A percentile compares a stretch with the other conserved stretches of the same genome.
These are phyloP conservation scores for Moxostoma hubbsi DNA, from an alignment of 2,797 vertebrate species.

Conservation along the genomic window DNA sequence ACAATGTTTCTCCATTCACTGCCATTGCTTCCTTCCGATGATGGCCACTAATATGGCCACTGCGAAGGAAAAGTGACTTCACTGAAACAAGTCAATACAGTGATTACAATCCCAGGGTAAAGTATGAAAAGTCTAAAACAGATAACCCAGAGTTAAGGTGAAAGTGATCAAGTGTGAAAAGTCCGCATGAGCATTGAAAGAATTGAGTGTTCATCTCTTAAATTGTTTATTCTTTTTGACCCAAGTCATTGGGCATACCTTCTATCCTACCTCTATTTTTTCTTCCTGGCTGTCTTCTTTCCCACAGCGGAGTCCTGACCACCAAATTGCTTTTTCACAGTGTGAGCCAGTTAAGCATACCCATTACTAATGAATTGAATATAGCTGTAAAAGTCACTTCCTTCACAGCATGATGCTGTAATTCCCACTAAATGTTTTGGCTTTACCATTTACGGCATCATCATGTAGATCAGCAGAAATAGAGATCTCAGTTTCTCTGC, in stretches of 20 bases:
- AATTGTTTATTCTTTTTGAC: neutral
- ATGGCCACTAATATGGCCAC: too few species aligned
- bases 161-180: too few species aligned
- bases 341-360: constrained; percentile 56
- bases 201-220: neutral
- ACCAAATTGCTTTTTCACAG: constrained; percentile 60
- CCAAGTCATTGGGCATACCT: neutral
- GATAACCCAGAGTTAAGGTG: too few species aligned
- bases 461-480: neutral
- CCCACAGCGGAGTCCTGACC: neutral
- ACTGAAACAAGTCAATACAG: too few species aligned
- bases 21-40: too few species aligned
- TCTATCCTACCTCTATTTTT: too few species aligned
- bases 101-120: too few species aligned
- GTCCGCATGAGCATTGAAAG: neutral
- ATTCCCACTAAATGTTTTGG: constrained; percentile 16
- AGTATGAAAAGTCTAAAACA: too few species aligned
- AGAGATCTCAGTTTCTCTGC: neutral
- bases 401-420: constrained; percentile 9
- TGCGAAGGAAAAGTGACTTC: too few species aligned
- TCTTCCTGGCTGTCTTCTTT: too few species aligned
- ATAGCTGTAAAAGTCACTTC: constrained; percentile 45
- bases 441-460: neutral
- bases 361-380: constrained; percentile 63
- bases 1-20: too few species aligned